A percentile compares a stretch with the other conserved stretches of the same genome.
phyloP scores from a whole-genome alignment of 2,797 vertebrate species.

The Eurystomus glaucurus region DNA sequence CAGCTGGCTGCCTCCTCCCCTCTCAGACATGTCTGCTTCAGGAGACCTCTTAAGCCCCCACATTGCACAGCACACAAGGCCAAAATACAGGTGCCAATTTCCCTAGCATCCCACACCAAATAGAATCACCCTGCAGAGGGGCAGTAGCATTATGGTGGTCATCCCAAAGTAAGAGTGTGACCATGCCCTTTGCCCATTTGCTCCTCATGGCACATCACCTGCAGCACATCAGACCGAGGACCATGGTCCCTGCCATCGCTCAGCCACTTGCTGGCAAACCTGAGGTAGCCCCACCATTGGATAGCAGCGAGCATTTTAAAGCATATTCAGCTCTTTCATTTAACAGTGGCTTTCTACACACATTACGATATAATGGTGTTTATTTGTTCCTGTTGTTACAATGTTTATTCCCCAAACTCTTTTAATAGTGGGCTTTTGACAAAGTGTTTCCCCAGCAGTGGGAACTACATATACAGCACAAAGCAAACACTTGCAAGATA shows the following conservation, averaged over 20 bases:
- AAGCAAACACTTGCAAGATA: constrained; percentile 61
- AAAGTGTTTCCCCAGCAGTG: constrained; percentile 54
- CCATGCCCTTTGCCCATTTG: fast-evolving
- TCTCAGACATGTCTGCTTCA: not conserved
- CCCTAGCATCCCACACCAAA: fast-evolving
- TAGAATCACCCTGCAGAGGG: not conserved
- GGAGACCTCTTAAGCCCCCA: not conserved
- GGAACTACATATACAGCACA: constrained; percentile 7
- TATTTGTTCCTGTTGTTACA: constrained; percentile 29
- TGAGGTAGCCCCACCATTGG: fast-evolving
- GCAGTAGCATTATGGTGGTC: not conserved
- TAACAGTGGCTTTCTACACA: not conserved
- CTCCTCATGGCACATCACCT: not conserved
- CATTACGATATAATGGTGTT: not conserved
- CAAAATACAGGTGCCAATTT: not conserved
- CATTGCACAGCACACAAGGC: not conserved
- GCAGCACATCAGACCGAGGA: fast-evolving
- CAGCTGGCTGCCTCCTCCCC: not conserved
- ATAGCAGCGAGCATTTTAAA: not conserved
- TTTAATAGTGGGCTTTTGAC: constrained; percentile 12
- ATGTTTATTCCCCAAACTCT: constrained; percentile 34
- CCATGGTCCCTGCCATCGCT: fast-evolving
- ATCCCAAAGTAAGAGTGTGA: fast-evolving
- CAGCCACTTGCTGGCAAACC: not conserved
- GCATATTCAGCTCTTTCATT: not conserved